phyloP scores from a whole-genome alignment of 2,888 invertebrate species.

The Galerucella calmariensis region DNA sequence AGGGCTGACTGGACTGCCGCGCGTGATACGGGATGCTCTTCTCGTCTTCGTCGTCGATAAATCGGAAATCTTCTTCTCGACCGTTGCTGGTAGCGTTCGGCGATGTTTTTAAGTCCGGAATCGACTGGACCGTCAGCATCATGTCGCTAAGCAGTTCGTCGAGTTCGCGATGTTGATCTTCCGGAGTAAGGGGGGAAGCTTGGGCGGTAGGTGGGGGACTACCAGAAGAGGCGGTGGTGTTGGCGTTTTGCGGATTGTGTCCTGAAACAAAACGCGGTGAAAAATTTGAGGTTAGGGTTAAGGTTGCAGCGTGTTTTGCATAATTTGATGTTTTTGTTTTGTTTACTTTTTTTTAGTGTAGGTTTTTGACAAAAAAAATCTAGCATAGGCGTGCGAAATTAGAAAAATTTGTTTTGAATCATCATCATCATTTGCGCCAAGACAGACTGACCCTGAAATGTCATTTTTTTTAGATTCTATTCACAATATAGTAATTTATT shows the following conservation, averaged over 20 bases:
- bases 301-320: not conserved
- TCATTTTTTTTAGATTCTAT: too few relatives aligned
- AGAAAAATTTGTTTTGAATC: too few relatives aligned
- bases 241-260: slow-evolving; percentile 65
- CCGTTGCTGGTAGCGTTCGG: slow-evolving; percentile 44
- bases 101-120: slow-evolving; percentile 70
- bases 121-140: slow-evolving; percentile 88
- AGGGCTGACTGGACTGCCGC: slow-evolving; percentile 85
- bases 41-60: slow-evolving; percentile 65
- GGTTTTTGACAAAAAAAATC: too few relatives aligned
- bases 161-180: slow-evolving; percentile 75
- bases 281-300: slow-evolving; percentile 27
- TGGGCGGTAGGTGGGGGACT: slow-evolving; percentile 64
- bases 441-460: too few relatives aligned
- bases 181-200: slow-evolving; percentile 65
- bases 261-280: slow-evolving; percentile 54
- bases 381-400: too few relatives aligned
- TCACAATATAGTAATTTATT: too few relatives aligned
- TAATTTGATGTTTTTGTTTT: slow-evolving; percentile 6
- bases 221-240: slow-evolving; percentile 64
- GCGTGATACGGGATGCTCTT: slow-evolving; percentile 91
- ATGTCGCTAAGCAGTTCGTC: slow-evolving; percentile 88
- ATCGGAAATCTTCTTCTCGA: slow-evolving; percentile 60
- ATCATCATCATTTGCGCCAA: too few relatives aligned
- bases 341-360: not conserved